Conservation (phyloP, 2,797 vertebrate species). For the Sylvilagus floridanus region DNA sequence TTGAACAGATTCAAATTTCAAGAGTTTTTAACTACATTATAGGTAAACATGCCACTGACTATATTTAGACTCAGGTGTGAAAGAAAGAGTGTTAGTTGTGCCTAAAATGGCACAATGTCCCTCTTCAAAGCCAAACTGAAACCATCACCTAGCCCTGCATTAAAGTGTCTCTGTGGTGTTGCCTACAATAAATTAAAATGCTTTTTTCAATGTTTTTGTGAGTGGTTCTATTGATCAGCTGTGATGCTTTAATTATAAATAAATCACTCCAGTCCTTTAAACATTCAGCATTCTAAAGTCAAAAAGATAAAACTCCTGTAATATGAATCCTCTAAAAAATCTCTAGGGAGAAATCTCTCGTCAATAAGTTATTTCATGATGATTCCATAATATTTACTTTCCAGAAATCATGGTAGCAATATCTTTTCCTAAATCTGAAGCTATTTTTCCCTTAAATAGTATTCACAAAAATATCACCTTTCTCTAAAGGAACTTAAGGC, state of each 20-base stretch:
- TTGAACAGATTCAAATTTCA: constrained; percentile 61
- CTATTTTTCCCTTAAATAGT: constrained; percentile 67
- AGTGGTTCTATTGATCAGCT: constrained; percentile 35
- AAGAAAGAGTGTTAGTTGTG: constrained; percentile 62
- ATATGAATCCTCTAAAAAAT: constrained; percentile 25
- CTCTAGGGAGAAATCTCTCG: constrained; percentile 23
- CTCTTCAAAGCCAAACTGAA: constrained; percentile 61
- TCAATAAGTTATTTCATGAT: constrained; percentile 55
- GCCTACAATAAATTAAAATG: constrained; percentile 53
- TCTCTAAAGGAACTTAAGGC: constrained; percentile 70
- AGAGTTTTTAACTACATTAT: constrained; percentile 46
- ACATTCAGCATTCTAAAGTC: constrained; percentile 22
- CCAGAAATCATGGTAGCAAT: constrained; percentile 65
- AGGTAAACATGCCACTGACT: constrained; percentile 65
- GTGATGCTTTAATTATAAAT: constrained; percentile 62
- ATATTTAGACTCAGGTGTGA: constrained; percentile 70
- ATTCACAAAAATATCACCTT: constrained; percentile 76
- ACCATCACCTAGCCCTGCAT: constrained; percentile 46
- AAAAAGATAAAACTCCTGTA: constrained; percentile 3
- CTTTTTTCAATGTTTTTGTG: constrained; percentile 37
- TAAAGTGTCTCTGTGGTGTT: not conserved
- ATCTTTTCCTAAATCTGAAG: constrained; percentile 56
- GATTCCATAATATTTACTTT: constrained; percentile 51
- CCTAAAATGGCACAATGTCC: constrained; percentile 52
- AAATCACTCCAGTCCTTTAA: constrained; percentile 32